phyloP scores from a whole-genome alignment of 2,888 invertebrate species.

The Ceriagrion tenellum region DNA sequence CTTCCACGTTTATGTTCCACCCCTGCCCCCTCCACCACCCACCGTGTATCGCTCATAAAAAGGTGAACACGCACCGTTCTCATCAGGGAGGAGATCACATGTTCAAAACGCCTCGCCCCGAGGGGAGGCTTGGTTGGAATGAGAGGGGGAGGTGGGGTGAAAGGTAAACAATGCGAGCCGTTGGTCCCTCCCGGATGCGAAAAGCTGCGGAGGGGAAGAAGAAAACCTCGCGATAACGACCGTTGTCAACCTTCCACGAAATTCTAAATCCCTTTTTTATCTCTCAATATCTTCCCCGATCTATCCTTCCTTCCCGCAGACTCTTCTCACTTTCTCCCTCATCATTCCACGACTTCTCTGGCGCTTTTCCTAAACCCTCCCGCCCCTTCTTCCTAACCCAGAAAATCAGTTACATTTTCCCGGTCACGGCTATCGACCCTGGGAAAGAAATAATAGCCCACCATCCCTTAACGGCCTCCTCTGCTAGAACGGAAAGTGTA shows the following conservation, averaged over 20 bases:
- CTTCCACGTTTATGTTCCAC: not conserved
- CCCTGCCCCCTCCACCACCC: too few relatives aligned
- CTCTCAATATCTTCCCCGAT: not conserved
- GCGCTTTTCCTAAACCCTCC: not conserved
- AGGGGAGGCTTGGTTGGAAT: not conserved
- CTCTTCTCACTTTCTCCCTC: not conserved
- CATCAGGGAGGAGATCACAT: not conserved
- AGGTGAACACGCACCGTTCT: not conserved
- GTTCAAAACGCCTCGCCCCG: not conserved
- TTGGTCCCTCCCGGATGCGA: not conserved
- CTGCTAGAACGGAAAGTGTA: too few relatives aligned
- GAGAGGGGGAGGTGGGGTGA: not conserved
- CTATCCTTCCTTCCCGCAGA: not conserved
- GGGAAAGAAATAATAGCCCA: not conserved
- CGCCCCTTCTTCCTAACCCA: not conserved
- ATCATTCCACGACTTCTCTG: not conserved
- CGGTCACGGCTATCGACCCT: not conserved
- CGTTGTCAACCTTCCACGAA: not conserved
- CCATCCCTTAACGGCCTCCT: not conserved
- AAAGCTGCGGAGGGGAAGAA: not conserved
- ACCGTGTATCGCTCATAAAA: not conserved
- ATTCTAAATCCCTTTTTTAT: conserved; percentile 4
- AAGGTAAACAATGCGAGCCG: not conserved
- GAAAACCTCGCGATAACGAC: not conserved
- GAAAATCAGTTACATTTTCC: conserved; percentile 24